Evolutionary conservation across 1,140 invertebrate genomes (phyloP), one percentile per base, ranked within the genome.

Genomic region (Gonioctena quinquepunctata): DNA sequence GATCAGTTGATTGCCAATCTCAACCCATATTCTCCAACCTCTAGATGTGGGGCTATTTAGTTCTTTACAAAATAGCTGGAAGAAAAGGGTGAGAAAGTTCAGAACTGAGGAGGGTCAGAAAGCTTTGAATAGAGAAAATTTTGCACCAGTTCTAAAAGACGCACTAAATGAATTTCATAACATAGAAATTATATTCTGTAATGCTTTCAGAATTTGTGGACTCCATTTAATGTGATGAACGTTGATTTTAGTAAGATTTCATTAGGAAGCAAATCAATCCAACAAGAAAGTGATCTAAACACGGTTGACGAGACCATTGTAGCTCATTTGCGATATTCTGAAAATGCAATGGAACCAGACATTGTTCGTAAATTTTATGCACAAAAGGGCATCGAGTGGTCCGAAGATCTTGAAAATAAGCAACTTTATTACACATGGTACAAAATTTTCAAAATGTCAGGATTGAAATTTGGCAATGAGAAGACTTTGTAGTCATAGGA

Each of bases 21-120:
- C 80, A 6, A 85, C 81, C 83, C 84, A n/a, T 66, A 79, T 85
- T 25, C 59, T 84, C 2, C 83, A 85, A 72, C 84, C 84, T 5
- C 57, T 81, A 28, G 84, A 84, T 73, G 80, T 85, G 1, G 68
- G 77, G 5, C 68, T 83, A 25, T 84, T 84, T 69, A 59, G 69
- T 8, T 76, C 79, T 5, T 64, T 81, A n/a, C 83, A 84, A 77
- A 18, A 27, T 48, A 54, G 50, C 33, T 83, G 80, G 77, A 80
- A 70, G 63, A 75, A 78, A 67, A 22, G 50, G 50, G 8, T 18
- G 50, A 54, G 25, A 25, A 54, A 8, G 18, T 11, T 21, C 22
- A 21, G 18, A 54, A 54, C n/a, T n/a, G n/a, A n/a, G n/a, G n/a
- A 54, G 18, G 18, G 50, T 21, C 22, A 21, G 18, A 54, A 54